phyloP scores from a whole-genome alignment of 2,797 vertebrate species.

The Melanotaenia nigrans region DNA sequence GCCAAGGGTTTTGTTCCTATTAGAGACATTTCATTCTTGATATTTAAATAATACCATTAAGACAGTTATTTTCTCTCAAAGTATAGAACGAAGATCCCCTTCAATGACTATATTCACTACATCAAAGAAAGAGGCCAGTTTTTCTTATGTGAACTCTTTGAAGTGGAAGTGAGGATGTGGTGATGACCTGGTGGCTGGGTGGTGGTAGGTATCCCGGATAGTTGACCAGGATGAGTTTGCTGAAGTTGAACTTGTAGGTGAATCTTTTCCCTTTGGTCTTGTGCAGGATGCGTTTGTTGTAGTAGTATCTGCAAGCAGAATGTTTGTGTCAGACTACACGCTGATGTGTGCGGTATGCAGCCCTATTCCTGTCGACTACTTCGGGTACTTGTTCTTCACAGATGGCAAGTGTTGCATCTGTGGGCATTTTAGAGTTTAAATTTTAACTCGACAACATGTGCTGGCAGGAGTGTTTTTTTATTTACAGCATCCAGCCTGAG shows the following conservation, averaged over 20 bases:
- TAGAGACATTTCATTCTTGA: slow-evolving; percentile 1
- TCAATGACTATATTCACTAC: not conserved
- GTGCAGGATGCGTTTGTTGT: slow-evolving; percentile 86
- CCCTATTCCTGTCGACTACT: slow-evolving; percentile 18
- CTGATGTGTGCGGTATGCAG: not conserved
- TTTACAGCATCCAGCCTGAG: slow-evolving; percentile 37
- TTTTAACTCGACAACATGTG: slow-evolving; percentile 48
- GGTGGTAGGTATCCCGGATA: slow-evolving; percentile 69
- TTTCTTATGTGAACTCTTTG: slow-evolving; percentile 8
- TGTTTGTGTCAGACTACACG: slow-evolving; percentile 18
- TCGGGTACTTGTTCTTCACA: slow-evolving; percentile 5
- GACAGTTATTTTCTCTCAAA: slow-evolving; percentile 16
- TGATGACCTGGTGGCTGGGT: slow-evolving; percentile 25
- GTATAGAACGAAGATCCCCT: slow-evolving; percentile 35
- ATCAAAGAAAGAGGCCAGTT: not conserved
- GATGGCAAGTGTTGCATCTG: slow-evolving; percentile 29
- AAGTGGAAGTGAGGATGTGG: slow-evolving; percentile 19
- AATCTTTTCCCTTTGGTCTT: slow-evolving; percentile 88
- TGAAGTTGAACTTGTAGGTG: slow-evolving; percentile 88
- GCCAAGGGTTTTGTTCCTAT: slow-evolving; percentile 29
- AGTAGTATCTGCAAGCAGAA: slow-evolving; percentile 82
- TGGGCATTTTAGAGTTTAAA: slow-evolving; percentile 28
- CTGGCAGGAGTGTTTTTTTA: slow-evolving; percentile 14
- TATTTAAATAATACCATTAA: slow-evolving; percentile 1
- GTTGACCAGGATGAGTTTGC: slow-evolving; percentile 84